Evolutionary conservation across 2,113 vertebrate genomes (phyloP), one percentile per base, ranked within the genome.

Genomic region (Miniopterus natalensis): DNA sequence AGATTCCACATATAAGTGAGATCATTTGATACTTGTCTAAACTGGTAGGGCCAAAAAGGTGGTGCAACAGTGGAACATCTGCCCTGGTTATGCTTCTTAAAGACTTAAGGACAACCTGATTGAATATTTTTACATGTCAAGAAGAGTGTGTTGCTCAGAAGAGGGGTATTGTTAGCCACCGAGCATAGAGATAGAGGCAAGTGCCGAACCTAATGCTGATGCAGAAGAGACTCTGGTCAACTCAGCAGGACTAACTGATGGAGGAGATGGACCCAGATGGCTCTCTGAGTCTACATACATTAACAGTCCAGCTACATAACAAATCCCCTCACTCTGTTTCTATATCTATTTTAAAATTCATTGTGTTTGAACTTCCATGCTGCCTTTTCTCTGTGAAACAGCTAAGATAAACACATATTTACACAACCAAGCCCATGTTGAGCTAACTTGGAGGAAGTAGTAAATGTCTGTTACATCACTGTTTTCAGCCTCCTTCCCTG

Each of bases 321-420:
- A 70, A 84, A 83, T 53, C 21, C 68, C 53, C 23, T 90, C 27
- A 80, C 12, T 94, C 84, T 93, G 36, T 55, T 84, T 75, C 90
- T 49, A 55, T 79, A n/a, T 66, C 57, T 92, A 86, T 86, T 94
- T 96, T 79, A 66, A 92, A 75, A 59, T 85, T 21, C 93, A 89
- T 88, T 90, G 96, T 94, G 75, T 92, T 90, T 95, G 87, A 97
- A 95, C 92, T 88, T 93, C 75, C 63, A 23, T 42, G 40, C 84
- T 96, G 90, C 66, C 84, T 96, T 91, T 96, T 68, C 73, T 86
- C 93, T 89, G 63, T 93, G 88, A 96, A 95, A 94, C 36, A 92
- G 94, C 84, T 84, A 87, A 93, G 88, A 92, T 73, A 79, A 93
- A 96, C 92, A 92, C 73, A 95, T 92, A 95, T 96, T 90, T 90